Percentiles rank a stretch among this genome's conserved stretches.
phyloP scores from a whole-genome alignment of 2,888 invertebrate genomes.

The Lacanobia wlatinum region DNA sequence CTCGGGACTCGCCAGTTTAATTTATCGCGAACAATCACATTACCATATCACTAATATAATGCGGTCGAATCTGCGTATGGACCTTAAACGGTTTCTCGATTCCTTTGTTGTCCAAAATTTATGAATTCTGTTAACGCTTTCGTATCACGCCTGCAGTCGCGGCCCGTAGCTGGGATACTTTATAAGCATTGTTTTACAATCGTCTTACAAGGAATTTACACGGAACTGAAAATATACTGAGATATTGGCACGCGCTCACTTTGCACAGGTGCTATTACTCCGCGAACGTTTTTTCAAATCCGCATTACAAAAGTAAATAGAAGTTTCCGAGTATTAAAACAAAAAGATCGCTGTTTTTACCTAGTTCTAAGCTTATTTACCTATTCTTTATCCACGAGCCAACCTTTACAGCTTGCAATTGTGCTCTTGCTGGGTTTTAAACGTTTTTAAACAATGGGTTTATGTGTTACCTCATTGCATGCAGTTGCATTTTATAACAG shows the following conservation, averaged over 20 bases:
- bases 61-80: constrained; percentile 85
- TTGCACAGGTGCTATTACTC: constrained; percentile 66
- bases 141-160: constrained; percentile 81
- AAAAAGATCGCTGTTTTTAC: constrained; percentile 16
- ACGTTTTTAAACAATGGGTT: constrained; percentile 36
- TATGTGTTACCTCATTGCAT: constrained; percentile 36
- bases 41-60: constrained; percentile 90
- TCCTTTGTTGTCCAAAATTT: constrained; percentile 89
- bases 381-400: constrained; percentile 31
- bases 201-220: constrained; percentile 78
- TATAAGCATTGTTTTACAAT: constrained; percentile 84
- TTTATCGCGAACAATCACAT: constrained; percentile 90
- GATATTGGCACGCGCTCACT: constrained; percentile 70
- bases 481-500: constrained; percentile 37
- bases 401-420: constrained; percentile 18
- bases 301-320: constrained; percentile 45
- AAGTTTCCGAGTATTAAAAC: constrained; percentile 35
- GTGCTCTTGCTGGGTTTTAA: constrained; percentile 8
- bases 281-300: constrained; percentile 54
- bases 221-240: constrained; percentile 71
- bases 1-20: constrained; percentile 82
- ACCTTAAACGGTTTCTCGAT: constrained; percentile 88
- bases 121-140: constrained; percentile 85
- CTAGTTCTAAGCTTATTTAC: constrained; percentile 19
- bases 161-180: constrained; percentile 75